Evolutionary conservation across 2,113 vertebrate genomes (phyloP).

Genomic region (Trinectes maculatus): DNA sequence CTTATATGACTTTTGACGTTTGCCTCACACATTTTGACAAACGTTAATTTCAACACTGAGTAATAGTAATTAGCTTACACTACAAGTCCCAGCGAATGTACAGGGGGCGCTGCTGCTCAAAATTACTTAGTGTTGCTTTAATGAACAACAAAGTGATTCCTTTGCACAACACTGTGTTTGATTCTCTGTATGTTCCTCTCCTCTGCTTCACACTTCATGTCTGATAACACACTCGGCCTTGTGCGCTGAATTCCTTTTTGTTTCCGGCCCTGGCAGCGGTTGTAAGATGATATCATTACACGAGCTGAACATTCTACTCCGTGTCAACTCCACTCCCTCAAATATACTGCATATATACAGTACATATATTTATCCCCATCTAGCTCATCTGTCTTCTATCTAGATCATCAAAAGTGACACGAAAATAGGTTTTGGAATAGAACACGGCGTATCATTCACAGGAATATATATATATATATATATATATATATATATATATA

Average conservation of each 20-base stretch:
- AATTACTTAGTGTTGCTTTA: no score
- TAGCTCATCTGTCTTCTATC: not conserved
- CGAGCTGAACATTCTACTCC: conserved; percentile 1
- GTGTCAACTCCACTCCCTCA: not conserved
- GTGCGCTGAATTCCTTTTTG: conserved; percentile 2
- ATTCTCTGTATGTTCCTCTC: not conserved
- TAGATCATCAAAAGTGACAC: conserved; percentile 14
- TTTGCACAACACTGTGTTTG: not conserved
- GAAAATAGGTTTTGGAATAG: conserved; percentile 15
- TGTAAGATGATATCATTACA: conserved; percentile 11
- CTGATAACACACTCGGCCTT: conserved; percentile 7
- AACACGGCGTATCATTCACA: conserved; percentile 3
- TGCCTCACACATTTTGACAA: no score
- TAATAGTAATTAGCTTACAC: no score
- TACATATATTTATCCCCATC: not conserved
- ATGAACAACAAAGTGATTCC: not conserved
- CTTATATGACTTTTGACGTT: no score
- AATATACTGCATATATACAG: no score
- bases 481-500: no score
- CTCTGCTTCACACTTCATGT: conserved; percentile 3
- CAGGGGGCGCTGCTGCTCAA: no score
- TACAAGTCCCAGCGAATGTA: no score
- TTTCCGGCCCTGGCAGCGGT: not conserved
- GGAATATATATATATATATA: no score
- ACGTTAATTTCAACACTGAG: no score